These are phyloP conservation scores for Eupithecia pulchellata DNA, from an alignment of 2,888 invertebrate genomes.

Conservation along the genomic window DNA sequence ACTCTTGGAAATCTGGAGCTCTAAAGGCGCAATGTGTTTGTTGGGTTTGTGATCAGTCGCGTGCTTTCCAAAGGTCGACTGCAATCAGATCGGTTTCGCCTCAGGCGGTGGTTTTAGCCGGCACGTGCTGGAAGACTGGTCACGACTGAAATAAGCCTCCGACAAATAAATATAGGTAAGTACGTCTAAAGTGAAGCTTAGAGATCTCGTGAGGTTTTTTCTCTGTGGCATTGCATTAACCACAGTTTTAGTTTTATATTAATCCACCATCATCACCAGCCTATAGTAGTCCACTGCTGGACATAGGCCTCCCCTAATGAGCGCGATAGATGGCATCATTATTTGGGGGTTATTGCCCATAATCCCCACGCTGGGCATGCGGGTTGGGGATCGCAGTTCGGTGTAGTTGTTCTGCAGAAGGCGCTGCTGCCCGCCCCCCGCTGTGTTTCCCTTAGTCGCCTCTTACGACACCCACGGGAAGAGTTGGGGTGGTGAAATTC, in stretches of 20 bases:
- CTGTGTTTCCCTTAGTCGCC: too few species aligned
- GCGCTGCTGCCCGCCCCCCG: too few species aligned
- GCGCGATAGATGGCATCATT: too few species aligned
- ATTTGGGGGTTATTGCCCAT: too few species aligned
- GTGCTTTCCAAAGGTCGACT: slow-evolving; percentile 38
- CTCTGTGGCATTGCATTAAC: not conserved
- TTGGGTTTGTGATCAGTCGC: slow-evolving; percentile 17
- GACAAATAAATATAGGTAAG: slow-evolving; percentile 21
- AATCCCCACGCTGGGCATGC: too few species aligned
- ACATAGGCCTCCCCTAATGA: too few species aligned
- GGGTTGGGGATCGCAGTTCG: too few species aligned
- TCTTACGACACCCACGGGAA: too few species aligned
- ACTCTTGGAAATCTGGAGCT: not conserved
- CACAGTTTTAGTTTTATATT: not conserved
- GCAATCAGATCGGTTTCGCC: slow-evolving; percentile 36
- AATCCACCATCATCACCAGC: too few species aligned
- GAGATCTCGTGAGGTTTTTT: not conserved
- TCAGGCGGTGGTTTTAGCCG: slow-evolving; percentile 59
- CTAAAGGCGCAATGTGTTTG: slow-evolving; percentile 26
- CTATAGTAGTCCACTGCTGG: too few species aligned
- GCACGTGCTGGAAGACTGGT: slow-evolving; percentile 61
- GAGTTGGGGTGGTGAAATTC: too few species aligned
- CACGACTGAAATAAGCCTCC: slow-evolving; percentile 59
- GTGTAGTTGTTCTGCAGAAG: too few species aligned
- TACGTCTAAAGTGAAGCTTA: not conserved